These are phyloP conservation scores for Sminthurides bifidus DNA, from an alignment of 1,140 invertebrate species.

Conservation along the genomic window DNA sequence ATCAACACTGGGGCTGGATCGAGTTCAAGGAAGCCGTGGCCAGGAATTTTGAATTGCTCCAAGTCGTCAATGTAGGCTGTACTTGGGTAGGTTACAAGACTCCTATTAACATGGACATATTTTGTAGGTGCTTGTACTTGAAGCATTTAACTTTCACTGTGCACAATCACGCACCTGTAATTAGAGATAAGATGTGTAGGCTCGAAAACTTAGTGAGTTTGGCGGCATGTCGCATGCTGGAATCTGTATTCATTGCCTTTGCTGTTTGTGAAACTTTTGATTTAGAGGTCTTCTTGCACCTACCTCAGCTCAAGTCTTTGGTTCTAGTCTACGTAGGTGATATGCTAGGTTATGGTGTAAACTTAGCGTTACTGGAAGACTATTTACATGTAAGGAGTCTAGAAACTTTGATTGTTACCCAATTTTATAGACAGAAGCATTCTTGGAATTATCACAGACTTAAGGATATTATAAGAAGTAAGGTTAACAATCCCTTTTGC, in stretches of 20 bases:
- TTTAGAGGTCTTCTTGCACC: not conserved
- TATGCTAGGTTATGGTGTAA: not conserved
- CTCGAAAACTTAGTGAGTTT: not conserved
- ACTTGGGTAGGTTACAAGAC: not conserved
- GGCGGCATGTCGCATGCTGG: not conserved
- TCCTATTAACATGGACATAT: conserved; percentile 4
- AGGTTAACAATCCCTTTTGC: not conserved
- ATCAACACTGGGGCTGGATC: conserved; percentile 1
- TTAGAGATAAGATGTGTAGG: not conserved
- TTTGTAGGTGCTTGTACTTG: not conserved
- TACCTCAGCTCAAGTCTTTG: not conserved
- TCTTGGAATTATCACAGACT: not conserved
- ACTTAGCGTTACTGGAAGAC: not conserved
- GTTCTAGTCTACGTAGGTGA: not conserved
- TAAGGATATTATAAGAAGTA: not conserved
- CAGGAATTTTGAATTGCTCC: not conserved
- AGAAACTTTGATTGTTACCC: not conserved
- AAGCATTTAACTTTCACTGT: not conserved
- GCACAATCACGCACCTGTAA: not conserved
- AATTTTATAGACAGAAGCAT: conserved; percentile 7
- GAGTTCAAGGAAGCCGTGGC: not conserved
- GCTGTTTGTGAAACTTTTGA: conserved; percentile 3
- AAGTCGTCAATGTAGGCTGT: conserved; percentile 1
- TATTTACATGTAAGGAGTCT: not conserved
- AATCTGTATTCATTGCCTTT: not conserved